Conservation (phyloP, 2,113 vertebrate genomes). For the Rhabdomys dilectus region DNA sequence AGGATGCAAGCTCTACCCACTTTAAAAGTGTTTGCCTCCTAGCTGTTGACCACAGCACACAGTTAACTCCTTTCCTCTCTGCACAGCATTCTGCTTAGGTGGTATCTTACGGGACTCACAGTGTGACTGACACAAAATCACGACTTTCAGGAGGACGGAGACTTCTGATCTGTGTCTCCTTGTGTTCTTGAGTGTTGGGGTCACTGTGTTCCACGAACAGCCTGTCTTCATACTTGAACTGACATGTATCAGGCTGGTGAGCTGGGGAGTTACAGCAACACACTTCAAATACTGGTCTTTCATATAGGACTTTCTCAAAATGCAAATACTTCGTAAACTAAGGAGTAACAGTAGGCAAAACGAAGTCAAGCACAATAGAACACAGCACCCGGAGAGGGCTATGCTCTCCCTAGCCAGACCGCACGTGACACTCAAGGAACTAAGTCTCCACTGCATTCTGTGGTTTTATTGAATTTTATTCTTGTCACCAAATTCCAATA, state of each 20-base stretch:
- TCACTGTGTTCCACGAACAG: not conserved
- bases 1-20: not conserved
- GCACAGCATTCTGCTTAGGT: not conserved
- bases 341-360: not conserved
- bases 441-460: not conserved
- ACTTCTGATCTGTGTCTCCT: not conserved
- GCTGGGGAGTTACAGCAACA: not conserved
- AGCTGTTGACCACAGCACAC: accelerated
- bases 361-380: not conserved
- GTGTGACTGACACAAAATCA: not conserved
- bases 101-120: not conserved
- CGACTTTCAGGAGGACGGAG: not conserved
- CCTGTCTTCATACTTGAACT: not conserved
- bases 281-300: not conserved
- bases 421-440: not conserved
- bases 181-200: not conserved
- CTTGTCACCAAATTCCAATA: not conserved
- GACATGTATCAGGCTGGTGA: not conserved
- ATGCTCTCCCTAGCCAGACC: accelerated
- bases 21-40: not conserved
- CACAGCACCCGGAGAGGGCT: accelerated
- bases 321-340: not conserved
- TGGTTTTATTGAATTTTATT: not conserved
- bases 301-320: not conserved
- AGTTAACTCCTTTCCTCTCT: not conserved